Percentiles rank a stretch among this genome's conserved stretches.
These are phyloP conservation scores for Cloeon dipterum DNA, from an alignment of 2,888 invertebrate species.

Conservation along the genomic window DNA sequence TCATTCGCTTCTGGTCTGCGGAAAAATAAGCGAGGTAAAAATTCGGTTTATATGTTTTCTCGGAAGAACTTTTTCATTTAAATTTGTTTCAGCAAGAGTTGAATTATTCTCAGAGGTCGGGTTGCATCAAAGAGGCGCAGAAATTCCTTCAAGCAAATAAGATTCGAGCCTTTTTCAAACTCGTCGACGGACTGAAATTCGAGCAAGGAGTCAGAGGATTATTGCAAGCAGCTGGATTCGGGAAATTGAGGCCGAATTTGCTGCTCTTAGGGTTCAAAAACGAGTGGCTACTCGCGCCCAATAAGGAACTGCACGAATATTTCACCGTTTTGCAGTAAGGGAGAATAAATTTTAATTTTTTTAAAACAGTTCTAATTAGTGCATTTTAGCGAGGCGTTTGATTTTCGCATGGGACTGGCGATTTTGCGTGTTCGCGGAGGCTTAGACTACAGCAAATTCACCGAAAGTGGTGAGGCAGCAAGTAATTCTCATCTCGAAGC, in stretches of 20 bases:
- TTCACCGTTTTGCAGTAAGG: slow-evolving; percentile 30
- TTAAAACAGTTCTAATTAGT: neutral
- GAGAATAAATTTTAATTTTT: neutral
- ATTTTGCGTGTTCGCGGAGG: slow-evolving; percentile 71
- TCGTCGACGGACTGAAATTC: slow-evolving; percentile 44
- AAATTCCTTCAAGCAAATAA: slow-evolving; percentile 32
- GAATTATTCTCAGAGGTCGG: neutral
- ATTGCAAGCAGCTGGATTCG: slow-evolving; percentile 25
- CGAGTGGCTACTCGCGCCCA: slow-evolving; percentile 23
- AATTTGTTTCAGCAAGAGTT: neutral
- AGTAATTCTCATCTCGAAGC: no score
- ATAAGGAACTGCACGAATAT: slow-evolving; percentile 22
- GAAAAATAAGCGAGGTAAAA: slow-evolving; percentile 43
- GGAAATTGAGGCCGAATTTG: slow-evolving; percentile 29
- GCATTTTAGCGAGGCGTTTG: slow-evolving; percentile 76
- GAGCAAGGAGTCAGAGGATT: slow-evolving; percentile 19
- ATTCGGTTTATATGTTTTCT: neutral
- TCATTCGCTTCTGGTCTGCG: slow-evolving; percentile 73
- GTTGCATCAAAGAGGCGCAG: slow-evolving; percentile 24
- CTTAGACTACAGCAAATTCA: slow-evolving; percentile 39
- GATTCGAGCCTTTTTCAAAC: slow-evolving; percentile 77
- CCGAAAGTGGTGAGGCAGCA: slow-evolving; percentile 9
- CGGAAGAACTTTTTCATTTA: no score
- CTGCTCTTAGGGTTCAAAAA: slow-evolving; percentile 29
- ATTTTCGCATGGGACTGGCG: slow-evolving; percentile 72